Base-by-base conservation (phyloP, 2,888 invertebrate species). In the Ectemnius continuus region DNA sequence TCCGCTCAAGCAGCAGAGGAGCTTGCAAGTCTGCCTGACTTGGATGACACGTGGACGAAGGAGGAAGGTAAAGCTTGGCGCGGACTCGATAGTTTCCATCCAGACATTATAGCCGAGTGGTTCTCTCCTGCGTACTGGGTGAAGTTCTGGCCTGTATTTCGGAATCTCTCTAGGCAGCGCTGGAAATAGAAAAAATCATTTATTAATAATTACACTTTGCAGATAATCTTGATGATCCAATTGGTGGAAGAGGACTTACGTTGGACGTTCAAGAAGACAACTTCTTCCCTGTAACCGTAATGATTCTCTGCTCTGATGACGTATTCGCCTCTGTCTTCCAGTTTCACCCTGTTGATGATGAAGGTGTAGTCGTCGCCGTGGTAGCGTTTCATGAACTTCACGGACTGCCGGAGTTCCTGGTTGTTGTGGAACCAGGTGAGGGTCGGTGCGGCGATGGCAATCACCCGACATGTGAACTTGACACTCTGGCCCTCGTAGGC, bases 361-460 rank as follows among this genome's bases (percentile, higher is more conserved):
- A 99, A 97, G 91, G 98, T 98, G 91, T 98, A 99, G 89, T 99
- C 98, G 86, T 99, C 98, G 67, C 97, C 97, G 58, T 95, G 94
- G 90, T 99, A 99, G 87, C 98, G 95, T 92, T 99, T 99, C 99
- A 99, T 99, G 92, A 97, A 98, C 92, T 99, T 99, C 81, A 99
- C 98, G 84, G 98, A 98, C 92, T 99, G 99, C 68, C 97, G 93
- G 67, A 99, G 92, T 90, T 99, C 99, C 88, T 95, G 94, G 91
- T 97, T 97, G 91, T 97, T 98, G 88, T 96, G 96, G 81, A 95
- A 96, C 99, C 99, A 99, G 23, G 98, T 96, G 77, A 99, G 94
- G 0, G 98, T 97, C 48, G 99, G 98, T 23, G 98, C 94, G 28
- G 99, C 98, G 83, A 96, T 94, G 0, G 98, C 98, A 88, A 99